A percentile compares a stretch with the other conserved stretches of the same genome.
phyloP scores from a whole-genome alignment of 2,888 invertebrate species.

The Thereva unica region DNA sequence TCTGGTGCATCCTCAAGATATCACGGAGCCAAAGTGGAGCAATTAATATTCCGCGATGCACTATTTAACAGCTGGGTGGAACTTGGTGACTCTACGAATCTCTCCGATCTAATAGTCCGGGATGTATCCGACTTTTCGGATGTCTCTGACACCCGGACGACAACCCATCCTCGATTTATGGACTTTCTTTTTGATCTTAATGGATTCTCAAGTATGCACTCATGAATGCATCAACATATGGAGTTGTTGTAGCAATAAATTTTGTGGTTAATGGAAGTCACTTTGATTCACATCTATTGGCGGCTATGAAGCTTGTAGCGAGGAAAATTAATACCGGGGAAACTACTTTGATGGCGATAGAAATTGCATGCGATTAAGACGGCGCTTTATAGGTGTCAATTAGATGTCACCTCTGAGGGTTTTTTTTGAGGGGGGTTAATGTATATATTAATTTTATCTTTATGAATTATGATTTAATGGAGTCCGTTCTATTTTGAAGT shows the following conservation, averaged over 20 bases:
- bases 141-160: slow-evolving; percentile 32
- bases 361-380: slow-evolving; percentile 30
- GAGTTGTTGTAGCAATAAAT: slow-evolving; percentile 39
- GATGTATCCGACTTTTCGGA: slow-evolving; percentile 31
- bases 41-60: slow-evolving; percentile 41
- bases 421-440: too few relatives aligned
- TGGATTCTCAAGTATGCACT: slow-evolving; percentile 41
- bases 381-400: slow-evolving; percentile 14
- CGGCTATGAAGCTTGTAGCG: slow-evolving; percentile 15
- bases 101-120: slow-evolving; percentile 17
- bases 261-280: slow-evolving; percentile 41
- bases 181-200: slow-evolving; percentile 40
- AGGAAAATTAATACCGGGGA: slow-evolving; percentile 26
- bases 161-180: slow-evolving; percentile 35
- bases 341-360: slow-evolving; percentile 15
- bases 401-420: background rate
- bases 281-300: slow-evolving; percentile 30
- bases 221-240: slow-evolving; percentile 30
- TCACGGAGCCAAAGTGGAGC: slow-evolving; percentile 14
- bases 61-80: slow-evolving; percentile 40
- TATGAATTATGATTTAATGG: too few relatives aligned
- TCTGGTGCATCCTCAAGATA: slow-evolving; percentile 12
- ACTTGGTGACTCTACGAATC: slow-evolving; percentile 10
- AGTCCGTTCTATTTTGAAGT: too few relatives aligned
- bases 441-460: too few relatives aligned